Percentiles rank a stretch among this genome's conserved stretches.
These are phyloP conservation scores for Strix aluco DNA, from an alignment of 2,113 vertebrate species.

Conservation along the genomic window DNA sequence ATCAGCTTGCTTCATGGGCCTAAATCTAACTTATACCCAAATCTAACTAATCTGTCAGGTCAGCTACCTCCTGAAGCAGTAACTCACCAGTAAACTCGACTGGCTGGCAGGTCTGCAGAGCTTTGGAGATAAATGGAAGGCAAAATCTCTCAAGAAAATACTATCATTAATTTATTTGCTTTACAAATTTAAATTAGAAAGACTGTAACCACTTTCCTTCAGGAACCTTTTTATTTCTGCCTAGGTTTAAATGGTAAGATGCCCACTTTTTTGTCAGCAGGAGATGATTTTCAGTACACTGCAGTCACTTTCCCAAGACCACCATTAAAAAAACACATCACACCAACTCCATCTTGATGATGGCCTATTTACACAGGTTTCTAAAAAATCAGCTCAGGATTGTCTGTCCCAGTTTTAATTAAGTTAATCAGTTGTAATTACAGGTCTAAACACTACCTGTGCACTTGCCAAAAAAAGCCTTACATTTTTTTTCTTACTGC, in stretches of 20 bases:
- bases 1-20: background rate
- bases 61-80: background rate
- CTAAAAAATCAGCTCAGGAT: conserved; percentile 28
- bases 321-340: background rate
- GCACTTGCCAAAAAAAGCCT: conserved; percentile 31
- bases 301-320: background rate
- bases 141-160: background rate
- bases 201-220: background rate
- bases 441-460: conserved; percentile 31
- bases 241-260: background rate
- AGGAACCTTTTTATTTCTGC: background rate
- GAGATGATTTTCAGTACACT: background rate
- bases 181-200: background rate
- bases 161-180: background rate
- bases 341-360: background rate
- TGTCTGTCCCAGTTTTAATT: conserved; percentile 56
- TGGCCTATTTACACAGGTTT: background rate
- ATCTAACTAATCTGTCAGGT: background rate
- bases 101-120: background rate
- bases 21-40: background rate
- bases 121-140: background rate
- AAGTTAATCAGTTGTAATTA: conserved; percentile 58
- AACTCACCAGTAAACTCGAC: background rate
- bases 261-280: background rate
- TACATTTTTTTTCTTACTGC: background rate